A percentile compares a stretch with the other conserved stretches of the same genome.
Conservation (phyloP, 2,888 invertebrate species). For the Nemurella pictetii region DNA sequence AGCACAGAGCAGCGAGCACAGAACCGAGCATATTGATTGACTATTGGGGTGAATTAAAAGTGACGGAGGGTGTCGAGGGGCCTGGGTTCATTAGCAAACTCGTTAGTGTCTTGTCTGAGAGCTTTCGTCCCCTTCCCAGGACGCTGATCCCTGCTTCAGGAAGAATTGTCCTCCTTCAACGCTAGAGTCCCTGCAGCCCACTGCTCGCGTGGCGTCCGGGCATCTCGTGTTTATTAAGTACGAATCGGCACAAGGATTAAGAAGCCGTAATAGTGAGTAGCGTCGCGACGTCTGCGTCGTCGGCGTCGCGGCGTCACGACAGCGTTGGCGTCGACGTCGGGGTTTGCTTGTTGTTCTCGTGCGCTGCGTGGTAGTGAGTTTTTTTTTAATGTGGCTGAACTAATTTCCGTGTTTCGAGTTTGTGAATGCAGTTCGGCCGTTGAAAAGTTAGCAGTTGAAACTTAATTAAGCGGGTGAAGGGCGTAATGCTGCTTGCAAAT, state of each 20-base stretch:
- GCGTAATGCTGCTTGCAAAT: neutral
- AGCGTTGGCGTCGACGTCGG: neutral
- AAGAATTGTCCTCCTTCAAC: neutral
- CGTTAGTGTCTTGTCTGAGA: neutral
- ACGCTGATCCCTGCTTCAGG: neutral
- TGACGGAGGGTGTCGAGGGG: neutral
- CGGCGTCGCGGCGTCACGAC: neutral
- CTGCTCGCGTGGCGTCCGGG: neutral
- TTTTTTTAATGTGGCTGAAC: neutral
- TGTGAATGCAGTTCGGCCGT: neutral
- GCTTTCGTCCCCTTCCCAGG: neutral
- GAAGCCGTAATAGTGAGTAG: constrained; percentile 1
- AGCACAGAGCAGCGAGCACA: neutral
- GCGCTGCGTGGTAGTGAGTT: neutral
- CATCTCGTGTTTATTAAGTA: constrained; percentile 20
- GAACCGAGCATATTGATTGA: neutral
- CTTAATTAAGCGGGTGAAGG: neutral
- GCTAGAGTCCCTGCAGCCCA: neutral
- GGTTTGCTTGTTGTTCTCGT: neutral
- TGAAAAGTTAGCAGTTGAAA: neutral
- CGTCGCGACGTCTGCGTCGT: neutral
- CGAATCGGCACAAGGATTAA: constrained; percentile 20
- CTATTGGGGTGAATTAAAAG: neutral
- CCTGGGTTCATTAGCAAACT: constrained; percentile 8
- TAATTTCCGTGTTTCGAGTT: neutral